phyloP scores from a whole-genome alignment of 2,888 invertebrate genomes.

The Chrysina gloriosa region DNA sequence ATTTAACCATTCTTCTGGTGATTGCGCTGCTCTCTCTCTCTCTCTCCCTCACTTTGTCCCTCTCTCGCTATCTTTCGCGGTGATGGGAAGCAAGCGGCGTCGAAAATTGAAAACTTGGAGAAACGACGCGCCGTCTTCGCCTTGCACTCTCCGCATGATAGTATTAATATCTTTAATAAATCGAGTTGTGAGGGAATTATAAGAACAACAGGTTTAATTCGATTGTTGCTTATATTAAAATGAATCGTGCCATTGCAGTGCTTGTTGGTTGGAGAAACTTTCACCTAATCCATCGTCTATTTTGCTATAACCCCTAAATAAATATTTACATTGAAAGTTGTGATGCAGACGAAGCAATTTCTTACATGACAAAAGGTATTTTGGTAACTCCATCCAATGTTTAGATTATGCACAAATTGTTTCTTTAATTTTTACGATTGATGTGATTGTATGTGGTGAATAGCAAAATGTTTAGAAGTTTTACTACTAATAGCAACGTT shows the following conservation, averaged over 20 bases:
- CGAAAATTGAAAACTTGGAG: conserved; percentile 28
- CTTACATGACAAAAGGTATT: too few relatives aligned
- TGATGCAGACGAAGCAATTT: too few relatives aligned
- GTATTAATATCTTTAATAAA: conserved; percentile 27
- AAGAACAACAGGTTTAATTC: conserved; percentile 21
- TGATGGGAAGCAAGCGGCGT: not conserved
- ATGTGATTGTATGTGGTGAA: too few relatives aligned
- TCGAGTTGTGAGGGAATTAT: conserved; percentile 13
- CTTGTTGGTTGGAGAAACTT: too few relatives aligned
- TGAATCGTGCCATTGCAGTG: not conserved
- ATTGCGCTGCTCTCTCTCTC: conserved; percentile 19
- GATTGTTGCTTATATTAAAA: not conserved
- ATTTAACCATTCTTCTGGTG: conserved; percentile 29
- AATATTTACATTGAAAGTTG: too few relatives aligned
- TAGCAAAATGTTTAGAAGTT: too few relatives aligned
- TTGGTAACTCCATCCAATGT: too few relatives aligned
- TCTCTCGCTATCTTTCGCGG: not conserved
- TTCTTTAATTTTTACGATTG: too few relatives aligned
- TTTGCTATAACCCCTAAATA: too few relatives aligned
- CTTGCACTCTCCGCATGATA: not conserved
- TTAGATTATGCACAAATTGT: too few relatives aligned
- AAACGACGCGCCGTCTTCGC: not conserved
- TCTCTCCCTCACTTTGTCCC: not conserved
- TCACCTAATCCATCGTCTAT: too few relatives aligned
- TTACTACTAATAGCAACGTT: too few relatives aligned